Conservation (phyloP, 1,140 invertebrate genomes). For the Drosophila pallidifrons region DNA sequence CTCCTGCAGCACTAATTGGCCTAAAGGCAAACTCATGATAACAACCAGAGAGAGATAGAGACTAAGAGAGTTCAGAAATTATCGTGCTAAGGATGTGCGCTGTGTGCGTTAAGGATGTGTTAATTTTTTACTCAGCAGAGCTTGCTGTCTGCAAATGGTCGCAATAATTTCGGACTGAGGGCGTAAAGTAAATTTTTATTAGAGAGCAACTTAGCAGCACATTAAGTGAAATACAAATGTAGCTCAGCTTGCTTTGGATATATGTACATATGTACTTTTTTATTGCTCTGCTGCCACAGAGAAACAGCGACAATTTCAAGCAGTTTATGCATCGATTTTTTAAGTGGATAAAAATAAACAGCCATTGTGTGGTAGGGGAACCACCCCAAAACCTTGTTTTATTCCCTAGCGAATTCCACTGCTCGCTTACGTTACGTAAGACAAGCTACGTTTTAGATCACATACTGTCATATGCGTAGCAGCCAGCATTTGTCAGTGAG, state of each 20-base stretch:
- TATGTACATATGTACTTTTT: too few relatives aligned
- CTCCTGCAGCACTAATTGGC: slow-evolving; percentile 78
- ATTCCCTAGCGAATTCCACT: neutral
- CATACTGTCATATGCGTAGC: neutral
- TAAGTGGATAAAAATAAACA: slow-evolving; percentile 3
- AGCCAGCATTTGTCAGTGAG: slow-evolving; percentile 11
- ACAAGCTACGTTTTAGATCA: slow-evolving; percentile 32
- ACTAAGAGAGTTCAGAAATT: slow-evolving; percentile 6
- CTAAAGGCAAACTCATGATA: slow-evolving; percentile 23
- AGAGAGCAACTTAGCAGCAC: neutral
- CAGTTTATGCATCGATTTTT: slow-evolving; percentile 39
- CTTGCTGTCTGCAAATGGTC: slow-evolving; percentile 11
- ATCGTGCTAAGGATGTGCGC: slow-evolving; percentile 31
- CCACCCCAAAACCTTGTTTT: slow-evolving; percentile 28
- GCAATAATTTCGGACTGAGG: slow-evolving; percentile 1
- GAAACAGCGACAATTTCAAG: neutral
- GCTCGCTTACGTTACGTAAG: neutral
- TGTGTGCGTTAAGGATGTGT: slow-evolving; percentile 65
- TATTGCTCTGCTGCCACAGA: too few relatives aligned
- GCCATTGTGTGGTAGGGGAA: neutral
- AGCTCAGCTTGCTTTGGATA: neutral
- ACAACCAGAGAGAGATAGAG: neutral
- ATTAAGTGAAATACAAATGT: neutral
- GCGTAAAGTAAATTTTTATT: slow-evolving; percentile 3
- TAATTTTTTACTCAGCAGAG: slow-evolving; percentile 71